Conservation (phyloP, 2,797 vertebrate species). For the Poecilia velifera region DNA sequence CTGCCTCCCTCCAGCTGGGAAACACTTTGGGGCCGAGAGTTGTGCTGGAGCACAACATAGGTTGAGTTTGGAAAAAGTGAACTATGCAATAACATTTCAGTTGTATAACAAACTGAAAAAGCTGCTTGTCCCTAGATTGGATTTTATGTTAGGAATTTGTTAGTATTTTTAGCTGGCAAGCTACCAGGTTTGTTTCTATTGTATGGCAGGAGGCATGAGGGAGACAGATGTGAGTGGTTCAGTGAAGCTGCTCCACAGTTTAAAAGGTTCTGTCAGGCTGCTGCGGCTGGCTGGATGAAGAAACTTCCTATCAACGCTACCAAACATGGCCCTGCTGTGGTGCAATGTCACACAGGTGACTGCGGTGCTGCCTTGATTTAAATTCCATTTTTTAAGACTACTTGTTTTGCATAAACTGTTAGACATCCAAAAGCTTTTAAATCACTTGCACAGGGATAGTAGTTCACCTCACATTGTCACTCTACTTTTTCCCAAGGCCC, state of each 20-base stretch:
- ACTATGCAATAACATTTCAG: constrained; percentile 39
- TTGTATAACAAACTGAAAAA: constrained; percentile 34
- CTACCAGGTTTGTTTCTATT: constrained; percentile 4
- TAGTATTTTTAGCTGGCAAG: constrained; percentile 15
- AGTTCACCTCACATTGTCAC: background rate
- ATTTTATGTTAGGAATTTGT: constrained; percentile 35
- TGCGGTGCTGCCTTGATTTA: constrained; percentile 32
- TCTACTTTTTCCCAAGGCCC: background rate
- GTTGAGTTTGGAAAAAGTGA: constrained; percentile 52
- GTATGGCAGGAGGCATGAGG: constrained; percentile 16
- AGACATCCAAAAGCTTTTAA: background rate
- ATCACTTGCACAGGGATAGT: background rate
- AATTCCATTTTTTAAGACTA: constrained; percentile 8
- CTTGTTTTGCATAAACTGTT: constrained; percentile 8
- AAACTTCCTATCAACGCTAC: constrained; percentile 60
- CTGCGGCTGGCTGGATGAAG: constrained; percentile 28
- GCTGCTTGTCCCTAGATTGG: constrained; percentile 15
- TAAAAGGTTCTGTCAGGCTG: constrained; percentile 51
- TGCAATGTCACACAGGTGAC: constrained; percentile 62
- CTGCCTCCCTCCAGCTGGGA: constrained; percentile 27
- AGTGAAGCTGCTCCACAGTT: constrained; percentile 38
- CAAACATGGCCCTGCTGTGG: constrained; percentile 37
- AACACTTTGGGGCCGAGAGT: constrained; percentile 19
- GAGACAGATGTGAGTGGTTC: constrained; percentile 15
- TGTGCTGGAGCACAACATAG: background rate